Percentiles rank a stretch among this genome's conserved stretches.
Evolutionary conservation across 1,140 invertebrate species (phyloP).

Genomic region (Drepana arcuata): DNA sequence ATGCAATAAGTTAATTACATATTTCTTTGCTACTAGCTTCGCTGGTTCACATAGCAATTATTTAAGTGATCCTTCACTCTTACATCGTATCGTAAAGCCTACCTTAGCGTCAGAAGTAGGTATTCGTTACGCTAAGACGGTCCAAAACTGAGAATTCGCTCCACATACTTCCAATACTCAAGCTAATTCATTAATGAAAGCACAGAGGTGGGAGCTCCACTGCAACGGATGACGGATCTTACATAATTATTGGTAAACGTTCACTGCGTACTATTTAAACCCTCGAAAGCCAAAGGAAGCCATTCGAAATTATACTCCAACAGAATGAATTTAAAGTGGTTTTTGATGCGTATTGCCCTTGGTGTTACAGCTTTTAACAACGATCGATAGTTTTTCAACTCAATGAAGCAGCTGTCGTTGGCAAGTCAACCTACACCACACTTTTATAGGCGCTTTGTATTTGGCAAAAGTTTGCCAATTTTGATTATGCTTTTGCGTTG

Average conservation of each 20-base stretch:
- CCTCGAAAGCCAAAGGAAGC: too few relatives aligned
- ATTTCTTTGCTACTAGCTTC: too few relatives aligned
- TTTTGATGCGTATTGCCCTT: too few relatives aligned
- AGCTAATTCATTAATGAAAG: constrained; percentile 34
- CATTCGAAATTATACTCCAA: too few relatives aligned
- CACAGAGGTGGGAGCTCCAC: constrained; percentile 21
- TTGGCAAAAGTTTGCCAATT: constrained; percentile 14
- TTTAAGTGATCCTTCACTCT: too few relatives aligned
- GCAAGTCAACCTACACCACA: constrained; percentile 15
- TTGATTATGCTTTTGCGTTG: constrained; percentile 5
- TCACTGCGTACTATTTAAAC: too few relatives aligned
- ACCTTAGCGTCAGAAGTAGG: constrained; percentile 18
- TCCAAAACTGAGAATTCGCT: constrained; percentile 16
- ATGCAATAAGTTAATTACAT: too few relatives aligned
- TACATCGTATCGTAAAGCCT: too few relatives aligned
- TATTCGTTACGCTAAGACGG: too few relatives aligned
- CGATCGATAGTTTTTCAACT: constrained; percentile 10
- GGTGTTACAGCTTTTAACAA: too few relatives aligned
- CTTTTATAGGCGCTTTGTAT: constrained; percentile 14
- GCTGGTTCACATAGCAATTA: too few relatives aligned
- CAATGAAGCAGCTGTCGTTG: constrained; percentile 28
- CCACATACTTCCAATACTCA: constrained; percentile 17
- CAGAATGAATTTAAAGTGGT: too few relatives aligned
- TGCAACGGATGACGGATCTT: constrained; percentile 37
- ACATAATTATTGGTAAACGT: constrained; percentile 42